Percentiles rank a stretch among this genome's conserved stretches.
phyloP scores from a whole-genome alignment of 92 coral and sea anemone species.

The Muricea muricata region DNA sequence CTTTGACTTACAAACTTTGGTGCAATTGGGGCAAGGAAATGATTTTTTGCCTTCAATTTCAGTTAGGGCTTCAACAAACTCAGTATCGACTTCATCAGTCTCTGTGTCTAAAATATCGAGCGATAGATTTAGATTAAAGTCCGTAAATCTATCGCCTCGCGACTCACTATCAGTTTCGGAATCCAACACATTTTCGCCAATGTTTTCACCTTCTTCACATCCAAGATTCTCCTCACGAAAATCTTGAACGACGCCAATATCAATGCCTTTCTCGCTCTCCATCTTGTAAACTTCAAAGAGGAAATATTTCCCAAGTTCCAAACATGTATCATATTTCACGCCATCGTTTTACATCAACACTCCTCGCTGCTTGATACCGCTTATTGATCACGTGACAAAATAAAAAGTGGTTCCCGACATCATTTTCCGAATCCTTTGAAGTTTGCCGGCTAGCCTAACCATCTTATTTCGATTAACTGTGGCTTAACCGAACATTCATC shows the following conservation, averaged over 20 bases:
- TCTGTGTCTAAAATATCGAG: slow-evolving; percentile 3
- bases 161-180: no score
- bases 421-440: neutral
- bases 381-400: slow-evolving; percentile 33
- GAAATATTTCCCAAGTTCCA: neutral
- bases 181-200: no score
- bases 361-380: slow-evolving; percentile 8
- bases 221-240: no score
- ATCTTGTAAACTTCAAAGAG: neutral
- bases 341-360: no score
- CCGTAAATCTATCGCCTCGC: no score
- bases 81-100: neutral
- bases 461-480: no score
- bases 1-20: neutral
- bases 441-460: no score
- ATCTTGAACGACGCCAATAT: no score
- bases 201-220: no score
- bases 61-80: neutral
- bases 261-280: no score
- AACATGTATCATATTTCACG: neutral
- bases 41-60: neutral
- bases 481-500: slow-evolving; percentile 38
- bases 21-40: neutral
- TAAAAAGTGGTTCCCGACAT: slow-evolving; percentile 12
- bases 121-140: slow-evolving; percentile 1